These are phyloP conservation scores for Mactra quadrangularis DNA, from an alignment of 1,140 invertebrate species.

Conservation along the genomic window DNA sequence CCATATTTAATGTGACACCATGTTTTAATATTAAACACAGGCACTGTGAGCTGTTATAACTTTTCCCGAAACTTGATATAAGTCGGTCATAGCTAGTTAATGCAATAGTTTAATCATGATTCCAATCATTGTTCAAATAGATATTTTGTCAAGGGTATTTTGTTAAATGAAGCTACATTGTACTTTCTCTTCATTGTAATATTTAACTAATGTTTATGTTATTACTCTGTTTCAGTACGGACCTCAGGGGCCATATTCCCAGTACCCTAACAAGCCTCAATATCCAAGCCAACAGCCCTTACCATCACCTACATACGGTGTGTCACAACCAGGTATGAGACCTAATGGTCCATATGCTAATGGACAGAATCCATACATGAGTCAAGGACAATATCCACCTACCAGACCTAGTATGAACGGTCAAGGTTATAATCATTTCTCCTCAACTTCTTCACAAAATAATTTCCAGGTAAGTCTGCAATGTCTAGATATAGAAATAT, in stretches of 20 bases:
- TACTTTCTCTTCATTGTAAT: no score
- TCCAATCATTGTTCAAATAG: no score
- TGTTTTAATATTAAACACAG: no score
- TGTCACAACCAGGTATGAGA: conserved; percentile 75
- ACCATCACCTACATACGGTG: conserved; percentile 80
- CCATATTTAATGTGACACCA: no score
- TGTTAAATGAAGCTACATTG: no score
- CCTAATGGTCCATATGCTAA: conserved; percentile 75
- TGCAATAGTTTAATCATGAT: no score
- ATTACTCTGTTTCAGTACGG: conserved; percentile 63
- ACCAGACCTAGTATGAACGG: conserved; percentile 66
- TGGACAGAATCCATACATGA: conserved; percentile 77
- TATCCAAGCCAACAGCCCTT: conserved; percentile 81
- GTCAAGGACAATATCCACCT: conserved; percentile 72
- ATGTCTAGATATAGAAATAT: no score
- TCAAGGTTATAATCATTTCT: conserved; percentile 59
- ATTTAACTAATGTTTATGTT: neutral
- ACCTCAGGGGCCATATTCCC: conserved; percentile 67
- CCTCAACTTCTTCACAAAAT: conserved; percentile 53
- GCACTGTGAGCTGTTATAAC: no score
- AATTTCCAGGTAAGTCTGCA: conserved; percentile 37
- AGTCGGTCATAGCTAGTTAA: no score
- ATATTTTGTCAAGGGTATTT: no score
- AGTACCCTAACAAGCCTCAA: conserved; percentile 75
- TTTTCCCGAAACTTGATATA: no score